Conservation (phyloP, 2,797 vertebrate genomes). For the Gymnothorax javanicus region DNA sequence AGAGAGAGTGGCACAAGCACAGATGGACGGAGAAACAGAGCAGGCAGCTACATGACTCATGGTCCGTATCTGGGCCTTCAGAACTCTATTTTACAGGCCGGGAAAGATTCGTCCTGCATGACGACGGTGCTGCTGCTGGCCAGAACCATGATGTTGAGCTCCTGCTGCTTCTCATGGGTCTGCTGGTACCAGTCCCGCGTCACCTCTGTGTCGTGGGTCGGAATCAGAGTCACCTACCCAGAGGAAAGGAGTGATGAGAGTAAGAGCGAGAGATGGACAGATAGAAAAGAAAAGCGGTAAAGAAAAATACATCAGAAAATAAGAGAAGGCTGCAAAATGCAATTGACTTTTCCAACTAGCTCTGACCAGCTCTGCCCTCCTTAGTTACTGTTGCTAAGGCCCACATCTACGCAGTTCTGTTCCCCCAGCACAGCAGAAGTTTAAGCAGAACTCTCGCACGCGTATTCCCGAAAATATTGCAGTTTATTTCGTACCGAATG, state of each 20-base stretch:
- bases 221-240: conserved; percentile 92
- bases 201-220: conserved; percentile 96
- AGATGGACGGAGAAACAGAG: no score
- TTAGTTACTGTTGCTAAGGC: no score
- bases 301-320: background rate
- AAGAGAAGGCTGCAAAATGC: background rate
- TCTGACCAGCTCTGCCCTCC: no score
- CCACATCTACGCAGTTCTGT: no score
- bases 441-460: no score
- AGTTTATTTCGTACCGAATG: no score
- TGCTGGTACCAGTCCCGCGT: conserved; percentile 99
- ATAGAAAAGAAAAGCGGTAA: background rate
- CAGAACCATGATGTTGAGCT: conserved; percentile 96
- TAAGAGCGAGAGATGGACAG: background rate
- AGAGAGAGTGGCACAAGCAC: conserved; percentile 37
- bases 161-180: conserved; percentile 96
- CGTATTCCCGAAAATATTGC: no score
- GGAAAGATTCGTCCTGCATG: conserved; percentile 99
- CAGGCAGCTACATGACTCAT: conserved; percentile 18
- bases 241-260: conserved; percentile 6
- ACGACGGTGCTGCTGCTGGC: conserved; percentile 99
- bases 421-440: no score
- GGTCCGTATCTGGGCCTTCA: conserved; percentile 60
- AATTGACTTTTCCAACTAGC: no score
- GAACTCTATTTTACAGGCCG: conserved; percentile 99